These are phyloP conservation scores for Xenus cinereus DNA, from an alignment of 2,113 vertebrate genomes.

Conservation along the genomic window DNA sequence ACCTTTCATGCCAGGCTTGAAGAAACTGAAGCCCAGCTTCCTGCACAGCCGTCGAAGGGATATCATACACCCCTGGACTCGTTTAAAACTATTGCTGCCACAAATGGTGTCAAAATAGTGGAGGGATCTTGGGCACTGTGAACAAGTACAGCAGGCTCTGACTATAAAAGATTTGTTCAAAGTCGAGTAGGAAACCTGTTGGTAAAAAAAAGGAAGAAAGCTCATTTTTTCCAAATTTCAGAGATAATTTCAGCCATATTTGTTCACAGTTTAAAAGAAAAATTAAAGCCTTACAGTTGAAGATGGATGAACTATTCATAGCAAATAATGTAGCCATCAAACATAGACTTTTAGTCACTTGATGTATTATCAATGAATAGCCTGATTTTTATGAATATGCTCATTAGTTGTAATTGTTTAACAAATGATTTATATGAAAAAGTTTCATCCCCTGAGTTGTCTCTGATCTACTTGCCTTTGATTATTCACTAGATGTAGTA, in stretches of 20 bases:
- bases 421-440: constrained; percentile 54
- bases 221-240: neutral
- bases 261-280: constrained; percentile 28
- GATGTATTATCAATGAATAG: constrained; percentile 55
- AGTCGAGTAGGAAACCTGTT: constrained; percentile 21
- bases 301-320: constrained; percentile 47
- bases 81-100: neutral
- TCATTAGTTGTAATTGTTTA: constrained; percentile 66
- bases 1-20: neutral
- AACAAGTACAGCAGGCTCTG: neutral
- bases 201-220: neutral
- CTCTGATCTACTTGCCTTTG: constrained; percentile 34
- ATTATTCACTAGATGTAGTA: constrained; percentile 26
- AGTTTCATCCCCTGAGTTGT: constrained; percentile 25
- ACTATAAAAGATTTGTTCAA: neutral
- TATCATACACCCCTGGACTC: neutral
- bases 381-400: constrained; percentile 65
- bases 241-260: constrained; percentile 25
- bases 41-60: neutral
- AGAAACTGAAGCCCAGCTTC: neutral
- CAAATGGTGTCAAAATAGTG: neutral
- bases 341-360: constrained; percentile 42
- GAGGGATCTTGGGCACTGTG: neutral
- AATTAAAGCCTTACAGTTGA: constrained; percentile 14
- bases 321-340: constrained; percentile 54